phyloP scores from a whole-genome alignment of 2,888 invertebrate species.

The Himalopsyche tibetana region DNA sequence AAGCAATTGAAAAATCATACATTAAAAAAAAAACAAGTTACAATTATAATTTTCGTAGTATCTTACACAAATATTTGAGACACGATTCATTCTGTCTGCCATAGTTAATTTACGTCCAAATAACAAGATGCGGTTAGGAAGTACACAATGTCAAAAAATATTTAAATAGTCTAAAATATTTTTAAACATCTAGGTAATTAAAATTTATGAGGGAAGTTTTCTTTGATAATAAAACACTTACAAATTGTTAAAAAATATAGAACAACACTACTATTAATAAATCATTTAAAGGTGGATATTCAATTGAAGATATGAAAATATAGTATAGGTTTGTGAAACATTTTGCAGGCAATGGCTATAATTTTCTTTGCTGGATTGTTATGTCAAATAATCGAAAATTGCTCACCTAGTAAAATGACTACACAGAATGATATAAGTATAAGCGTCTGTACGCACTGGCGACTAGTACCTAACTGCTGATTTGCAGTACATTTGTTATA shows the following conservation, averaged over 20 bases:
- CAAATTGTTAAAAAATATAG: slow-evolving; percentile 13
- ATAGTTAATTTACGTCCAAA: background rate
- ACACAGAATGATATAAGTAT: too few relatives aligned
- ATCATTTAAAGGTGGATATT: background rate
- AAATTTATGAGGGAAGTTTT: slow-evolving; percentile 36
- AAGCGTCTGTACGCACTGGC: too few relatives aligned
- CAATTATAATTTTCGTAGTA: slow-evolving; percentile 49
- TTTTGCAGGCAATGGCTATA: background rate
- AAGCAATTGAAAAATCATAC: slow-evolving; percentile 65
- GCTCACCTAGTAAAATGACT: too few relatives aligned
- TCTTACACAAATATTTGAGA: slow-evolving; percentile 50
- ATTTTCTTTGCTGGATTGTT: too few relatives aligned
- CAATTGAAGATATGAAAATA: slow-evolving; percentile 8
- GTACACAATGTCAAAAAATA: slow-evolving; percentile 37
- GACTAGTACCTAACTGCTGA: too few relatives aligned
- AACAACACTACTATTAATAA: background rate
- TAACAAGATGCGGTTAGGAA: background rate
- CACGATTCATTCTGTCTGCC: background rate
- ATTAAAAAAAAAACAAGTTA: slow-evolving; percentile 59
- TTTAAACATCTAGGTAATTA: slow-evolving; percentile 9
- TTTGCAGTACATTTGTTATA: too few relatives aligned
- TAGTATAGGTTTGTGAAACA: background rate
- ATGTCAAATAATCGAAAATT: too few relatives aligned
- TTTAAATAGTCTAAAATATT: slow-evolving; percentile 27
- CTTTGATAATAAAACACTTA: slow-evolving; percentile 23